Evolutionary conservation across 2,113 vertebrate genomes (phyloP).

Genomic region (Dissostichus mawsoni): DNA sequence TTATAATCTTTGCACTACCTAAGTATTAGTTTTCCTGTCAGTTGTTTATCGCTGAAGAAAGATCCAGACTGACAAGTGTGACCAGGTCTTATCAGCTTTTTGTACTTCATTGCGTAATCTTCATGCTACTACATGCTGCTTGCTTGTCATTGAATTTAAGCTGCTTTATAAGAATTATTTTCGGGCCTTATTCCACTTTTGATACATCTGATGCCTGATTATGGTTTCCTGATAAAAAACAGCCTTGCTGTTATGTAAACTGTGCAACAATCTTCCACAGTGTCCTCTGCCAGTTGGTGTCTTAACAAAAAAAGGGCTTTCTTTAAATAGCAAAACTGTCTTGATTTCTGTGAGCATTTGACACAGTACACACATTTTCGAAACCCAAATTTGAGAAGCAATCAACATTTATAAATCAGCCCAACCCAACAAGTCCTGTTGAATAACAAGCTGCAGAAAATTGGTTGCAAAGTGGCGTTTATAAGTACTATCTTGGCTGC

Average conservation of each 20-base stretch:
- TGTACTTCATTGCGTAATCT: background rate
- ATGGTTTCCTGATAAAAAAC: background rate
- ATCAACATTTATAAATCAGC: background rate
- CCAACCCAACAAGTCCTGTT: background rate
- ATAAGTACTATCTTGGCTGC: background rate
- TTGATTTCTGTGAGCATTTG: background rate
- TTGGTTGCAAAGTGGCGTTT: background rate
- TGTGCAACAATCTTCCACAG: background rate
- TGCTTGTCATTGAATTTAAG: background rate
- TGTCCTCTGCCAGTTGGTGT: background rate
- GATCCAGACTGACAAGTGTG: background rate
- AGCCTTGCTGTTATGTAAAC: background rate
- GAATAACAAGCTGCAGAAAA: background rate
- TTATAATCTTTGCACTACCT: background rate
- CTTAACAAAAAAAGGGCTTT: background rate
- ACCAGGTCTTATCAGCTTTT: background rate
- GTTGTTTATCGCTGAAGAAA: background rate
- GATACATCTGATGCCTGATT: background rate
- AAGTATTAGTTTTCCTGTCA: background rate
- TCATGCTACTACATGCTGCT: constrained; percentile 9
- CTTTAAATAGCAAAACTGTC: background rate
- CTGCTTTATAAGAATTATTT: background rate
- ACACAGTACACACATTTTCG: background rate
- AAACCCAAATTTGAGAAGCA: background rate
- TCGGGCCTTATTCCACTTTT: background rate